These are phyloP conservation scores for Gonatopus flavifemur DNA, from an alignment of 1,140 invertebrate species.

Conservation along the genomic window DNA sequence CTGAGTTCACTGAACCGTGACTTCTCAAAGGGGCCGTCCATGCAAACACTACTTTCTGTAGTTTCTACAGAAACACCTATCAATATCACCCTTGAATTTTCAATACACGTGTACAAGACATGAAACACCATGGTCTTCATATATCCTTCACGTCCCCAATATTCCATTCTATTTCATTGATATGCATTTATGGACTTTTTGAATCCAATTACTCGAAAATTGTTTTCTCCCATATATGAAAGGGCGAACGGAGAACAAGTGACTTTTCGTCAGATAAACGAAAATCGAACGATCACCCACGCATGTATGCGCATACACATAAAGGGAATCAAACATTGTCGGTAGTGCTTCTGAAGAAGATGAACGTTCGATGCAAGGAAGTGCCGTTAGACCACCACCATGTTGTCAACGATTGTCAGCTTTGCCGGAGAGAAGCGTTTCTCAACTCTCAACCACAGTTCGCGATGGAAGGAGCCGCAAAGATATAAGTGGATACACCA, in stretches of 20 bases:
- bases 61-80: too few relatives aligned
- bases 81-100: too few relatives aligned
- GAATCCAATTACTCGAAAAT: too few relatives aligned
- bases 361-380: conserved; percentile 18
- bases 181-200: too few relatives aligned
- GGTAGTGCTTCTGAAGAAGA: conserved; percentile 24
- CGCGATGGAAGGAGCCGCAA: background rate
- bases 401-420: conserved; percentile 33
- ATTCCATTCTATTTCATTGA: too few relatives aligned
- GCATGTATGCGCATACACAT: too few relatives aligned
- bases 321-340: conserved; percentile 7
- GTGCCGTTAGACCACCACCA: conserved; percentile 32
- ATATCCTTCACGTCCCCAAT: too few relatives aligned
- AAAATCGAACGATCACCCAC: conserved; percentile 13
- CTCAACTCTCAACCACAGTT: conserved; percentile 1
- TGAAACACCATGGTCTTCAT: too few relatives aligned
- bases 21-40: too few relatives aligned
- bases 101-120: too few relatives aligned
- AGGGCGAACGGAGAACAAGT: background rate
- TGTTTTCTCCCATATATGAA: background rate
- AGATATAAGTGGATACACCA: background rate
- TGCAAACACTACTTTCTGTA: too few relatives aligned
- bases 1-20: too few relatives aligned
- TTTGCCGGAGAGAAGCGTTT: conserved; percentile 4
- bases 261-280: conserved; percentile 15